A percentile compares a stretch with the other conserved stretches of the same genome.
These are phyloP conservation scores for Myotis myotis DNA, from an alignment of 2,797 vertebrate species.

Conservation along the genomic window DNA sequence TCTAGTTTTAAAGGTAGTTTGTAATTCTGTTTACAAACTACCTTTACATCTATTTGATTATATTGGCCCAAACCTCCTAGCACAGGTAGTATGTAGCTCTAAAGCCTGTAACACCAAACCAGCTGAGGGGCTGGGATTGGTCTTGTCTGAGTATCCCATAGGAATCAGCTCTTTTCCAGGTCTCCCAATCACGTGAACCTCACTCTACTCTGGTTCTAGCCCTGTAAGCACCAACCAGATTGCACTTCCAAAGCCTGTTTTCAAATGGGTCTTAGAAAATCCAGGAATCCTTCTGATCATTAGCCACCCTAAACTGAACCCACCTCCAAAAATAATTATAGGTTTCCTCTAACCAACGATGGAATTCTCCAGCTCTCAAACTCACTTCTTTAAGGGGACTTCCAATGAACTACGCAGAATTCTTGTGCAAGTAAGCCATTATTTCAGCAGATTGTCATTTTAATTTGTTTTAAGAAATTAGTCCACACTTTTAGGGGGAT, in stretches of 20 bases:
- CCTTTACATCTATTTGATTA: not conserved
- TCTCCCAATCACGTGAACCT: not conserved
- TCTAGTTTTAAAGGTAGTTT: constrained; percentile 5
- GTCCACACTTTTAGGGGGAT: not conserved
- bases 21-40: not conserved
- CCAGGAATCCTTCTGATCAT: not conserved
- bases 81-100: not conserved
- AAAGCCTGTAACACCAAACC: not conserved
- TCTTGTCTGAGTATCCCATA: not conserved
- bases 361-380: constrained; percentile 52
- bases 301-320: not conserved
- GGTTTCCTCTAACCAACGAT: not conserved
- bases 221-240: not conserved
- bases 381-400: constrained; percentile 40
- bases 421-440: constrained; percentile 27
- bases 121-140: not conserved
- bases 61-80: not conserved
- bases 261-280: not conserved
- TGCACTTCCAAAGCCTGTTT: not conserved
- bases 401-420: constrained; percentile 46
- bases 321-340: not conserved
- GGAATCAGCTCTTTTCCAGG: not conserved
- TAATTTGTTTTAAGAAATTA: constrained; percentile 44
- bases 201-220: not conserved
- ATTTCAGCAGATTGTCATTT: not conserved